phyloP scores from a whole-genome alignment of 2,888 invertebrate species.

The Noctua pronuba region DNA sequence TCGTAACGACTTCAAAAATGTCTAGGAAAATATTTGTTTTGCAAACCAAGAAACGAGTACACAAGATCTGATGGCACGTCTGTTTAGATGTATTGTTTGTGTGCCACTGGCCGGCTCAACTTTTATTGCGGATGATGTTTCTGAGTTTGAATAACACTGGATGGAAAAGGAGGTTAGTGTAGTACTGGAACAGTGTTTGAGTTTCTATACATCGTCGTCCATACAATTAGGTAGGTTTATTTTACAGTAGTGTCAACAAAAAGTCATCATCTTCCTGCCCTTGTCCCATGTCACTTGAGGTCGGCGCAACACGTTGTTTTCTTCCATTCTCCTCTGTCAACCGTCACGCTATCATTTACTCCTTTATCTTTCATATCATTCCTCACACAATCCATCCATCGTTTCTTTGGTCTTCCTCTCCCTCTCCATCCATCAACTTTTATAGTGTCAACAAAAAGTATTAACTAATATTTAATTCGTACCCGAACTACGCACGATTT shows the following conservation, averaged over 20 bases:
- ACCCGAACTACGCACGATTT: background rate
- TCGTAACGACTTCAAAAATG: conserved; percentile 78
- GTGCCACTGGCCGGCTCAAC: conserved; percentile 32
- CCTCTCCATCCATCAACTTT: too few relatives aligned
- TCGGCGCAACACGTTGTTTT: too few relatives aligned
- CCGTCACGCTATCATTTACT: too few relatives aligned
- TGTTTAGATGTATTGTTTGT: conserved; percentile 61
- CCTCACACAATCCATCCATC: too few relatives aligned
- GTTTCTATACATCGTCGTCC: background rate
- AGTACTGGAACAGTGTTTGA: background rate
- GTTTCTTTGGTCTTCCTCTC: too few relatives aligned
- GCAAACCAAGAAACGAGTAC: conserved; percentile 64
- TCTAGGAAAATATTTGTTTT: conserved; percentile 78
- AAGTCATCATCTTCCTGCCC: too few relatives aligned
- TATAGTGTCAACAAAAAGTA: background rate
- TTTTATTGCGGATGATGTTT: conserved; percentile 61
- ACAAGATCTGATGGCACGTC: conserved; percentile 64
- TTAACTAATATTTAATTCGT: background rate
- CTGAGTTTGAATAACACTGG: conserved; percentile 24
- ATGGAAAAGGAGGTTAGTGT: background rate
- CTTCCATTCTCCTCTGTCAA: too few relatives aligned
- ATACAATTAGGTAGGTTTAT: background rate
- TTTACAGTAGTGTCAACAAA: background rate
- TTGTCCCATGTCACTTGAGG: too few relatives aligned
- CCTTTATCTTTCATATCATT: too few relatives aligned